Percentiles rank a stretch among this genome's conserved stretches.
Conservation (phyloP, 2,113 vertebrate species). For the Actenoides hombroni region DNA sequence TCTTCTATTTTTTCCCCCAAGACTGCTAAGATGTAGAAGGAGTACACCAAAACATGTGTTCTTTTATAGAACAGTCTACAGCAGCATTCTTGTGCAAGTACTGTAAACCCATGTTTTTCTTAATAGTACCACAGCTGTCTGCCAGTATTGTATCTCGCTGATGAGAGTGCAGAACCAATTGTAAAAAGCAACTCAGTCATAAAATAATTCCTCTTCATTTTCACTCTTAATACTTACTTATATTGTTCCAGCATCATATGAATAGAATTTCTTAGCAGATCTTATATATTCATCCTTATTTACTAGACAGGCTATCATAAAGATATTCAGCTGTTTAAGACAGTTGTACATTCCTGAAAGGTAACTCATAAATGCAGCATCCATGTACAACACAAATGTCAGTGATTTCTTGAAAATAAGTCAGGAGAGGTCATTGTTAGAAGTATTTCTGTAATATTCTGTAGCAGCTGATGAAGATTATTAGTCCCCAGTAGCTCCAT, state of each 20-base stretch:
- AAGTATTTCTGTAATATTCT: constrained; percentile 3
- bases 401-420: constrained; percentile 19
- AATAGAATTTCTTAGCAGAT: not conserved
- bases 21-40: not conserved
- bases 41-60: not conserved
- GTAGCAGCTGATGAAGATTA: not conserved
- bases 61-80: not conserved
- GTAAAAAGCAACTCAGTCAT: not conserved
- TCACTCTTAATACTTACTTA: not conserved
- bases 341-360: not conserved
- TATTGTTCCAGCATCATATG: not conserved
- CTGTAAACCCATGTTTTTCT: not conserved
- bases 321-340: not conserved
- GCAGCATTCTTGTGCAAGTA: not conserved
- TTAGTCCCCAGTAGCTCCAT: constrained; percentile 41
- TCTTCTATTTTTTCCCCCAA: not conserved
- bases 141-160: not conserved
- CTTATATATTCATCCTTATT: not conserved
- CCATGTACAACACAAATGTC: not conserved
- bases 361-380: not conserved
- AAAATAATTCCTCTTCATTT: not conserved
- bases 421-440: constrained; percentile 9
- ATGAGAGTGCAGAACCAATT: not conserved
- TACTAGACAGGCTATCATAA: not conserved
- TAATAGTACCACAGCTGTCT: not conserved